phyloP scores from a whole-genome alignment of 1,140 invertebrate genomes.

The Leguminivora glycinivorella region DNA sequence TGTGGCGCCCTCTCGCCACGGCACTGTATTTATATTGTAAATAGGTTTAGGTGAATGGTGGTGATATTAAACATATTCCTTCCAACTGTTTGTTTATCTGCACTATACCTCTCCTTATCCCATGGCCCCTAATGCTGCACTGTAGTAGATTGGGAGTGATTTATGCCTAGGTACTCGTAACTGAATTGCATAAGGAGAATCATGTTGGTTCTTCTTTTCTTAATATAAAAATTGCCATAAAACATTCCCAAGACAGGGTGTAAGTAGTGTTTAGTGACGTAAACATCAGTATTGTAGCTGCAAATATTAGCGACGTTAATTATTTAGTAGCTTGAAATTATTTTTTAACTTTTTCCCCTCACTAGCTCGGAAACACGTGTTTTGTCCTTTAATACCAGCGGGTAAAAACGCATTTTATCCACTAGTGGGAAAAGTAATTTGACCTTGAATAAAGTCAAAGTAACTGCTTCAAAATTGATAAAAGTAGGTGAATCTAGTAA shows the following conservation, averaged over 20 bases:
- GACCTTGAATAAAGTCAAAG: too few relatives aligned
- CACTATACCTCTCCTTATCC: constrained; percentile 48
- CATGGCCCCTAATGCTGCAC: background rate
- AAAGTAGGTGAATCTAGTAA: too few relatives aligned
- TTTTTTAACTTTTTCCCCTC: too few relatives aligned
- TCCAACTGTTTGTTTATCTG: constrained; percentile 48
- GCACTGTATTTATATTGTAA: constrained; percentile 74
- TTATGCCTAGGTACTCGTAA: too few relatives aligned
- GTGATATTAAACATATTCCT: constrained; percentile 68
- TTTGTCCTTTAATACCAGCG: too few relatives aligned
- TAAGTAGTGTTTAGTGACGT: background rate
- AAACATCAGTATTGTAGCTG: background rate
- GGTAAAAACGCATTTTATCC: too few relatives aligned
- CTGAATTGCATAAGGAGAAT: background rate
- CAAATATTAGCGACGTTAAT: background rate
- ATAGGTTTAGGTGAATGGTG: constrained; percentile 72
- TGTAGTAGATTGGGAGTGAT: background rate
- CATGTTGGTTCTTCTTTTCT: background rate
- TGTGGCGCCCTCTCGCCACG: constrained; percentile 33
- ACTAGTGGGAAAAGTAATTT: too few relatives aligned
- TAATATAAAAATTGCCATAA: background rate
- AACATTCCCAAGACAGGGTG: background rate
- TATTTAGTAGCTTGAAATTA: background rate
- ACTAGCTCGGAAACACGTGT: too few relatives aligned
- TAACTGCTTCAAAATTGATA: too few relatives aligned